Percentiles rank a stretch among this genome's conserved stretches.
These are phyloP conservation scores for Diaperis boleti DNA, from an alignment of 2,888 invertebrate genomes.

Conservation along the genomic window DNA sequence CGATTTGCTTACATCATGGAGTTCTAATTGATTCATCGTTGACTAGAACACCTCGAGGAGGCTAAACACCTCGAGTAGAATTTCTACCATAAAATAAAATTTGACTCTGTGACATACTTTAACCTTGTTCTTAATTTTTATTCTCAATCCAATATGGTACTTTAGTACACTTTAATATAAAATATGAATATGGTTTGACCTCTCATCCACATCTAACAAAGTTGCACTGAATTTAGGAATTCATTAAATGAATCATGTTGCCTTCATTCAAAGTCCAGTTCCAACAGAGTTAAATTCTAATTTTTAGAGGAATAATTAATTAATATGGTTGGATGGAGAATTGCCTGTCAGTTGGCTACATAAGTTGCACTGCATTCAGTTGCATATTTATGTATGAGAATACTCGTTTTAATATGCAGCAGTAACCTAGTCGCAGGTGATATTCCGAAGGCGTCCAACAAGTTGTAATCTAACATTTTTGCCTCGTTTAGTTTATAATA, in stretches of 20 bases:
- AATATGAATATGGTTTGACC: too few relatives aligned
- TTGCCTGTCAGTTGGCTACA: background rate
- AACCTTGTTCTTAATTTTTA: too few relatives aligned
- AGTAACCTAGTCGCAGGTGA: conserved; percentile 1
- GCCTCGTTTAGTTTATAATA: background rate
- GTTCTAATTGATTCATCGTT: conserved; percentile 18
- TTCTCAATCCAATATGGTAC: too few relatives aligned
- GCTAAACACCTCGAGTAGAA: background rate
- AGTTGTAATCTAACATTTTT: conserved; percentile 5
- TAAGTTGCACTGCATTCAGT: background rate
- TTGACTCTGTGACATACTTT: too few relatives aligned
- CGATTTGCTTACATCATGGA: conserved; percentile 31
- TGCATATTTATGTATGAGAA: conserved; percentile 8
- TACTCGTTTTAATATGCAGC: conserved; percentile 1
- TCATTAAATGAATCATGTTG: too few relatives aligned
- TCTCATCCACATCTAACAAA: too few relatives aligned
- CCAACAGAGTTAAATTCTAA: too few relatives aligned
- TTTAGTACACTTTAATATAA: too few relatives aligned
- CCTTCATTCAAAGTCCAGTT: too few relatives aligned
- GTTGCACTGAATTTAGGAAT: too few relatives aligned
- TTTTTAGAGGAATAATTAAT: too few relatives aligned
- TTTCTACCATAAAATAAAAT: background rate
- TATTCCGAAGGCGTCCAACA: conserved; percentile 9
- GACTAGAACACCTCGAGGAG: background rate
- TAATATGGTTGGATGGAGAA: background rate